Percentiles rank a stretch among this genome's conserved stretches.
Evolutionary conservation across 1,140 invertebrate genomes (phyloP).

Genomic region (Neodiprion pinetum): DNA sequence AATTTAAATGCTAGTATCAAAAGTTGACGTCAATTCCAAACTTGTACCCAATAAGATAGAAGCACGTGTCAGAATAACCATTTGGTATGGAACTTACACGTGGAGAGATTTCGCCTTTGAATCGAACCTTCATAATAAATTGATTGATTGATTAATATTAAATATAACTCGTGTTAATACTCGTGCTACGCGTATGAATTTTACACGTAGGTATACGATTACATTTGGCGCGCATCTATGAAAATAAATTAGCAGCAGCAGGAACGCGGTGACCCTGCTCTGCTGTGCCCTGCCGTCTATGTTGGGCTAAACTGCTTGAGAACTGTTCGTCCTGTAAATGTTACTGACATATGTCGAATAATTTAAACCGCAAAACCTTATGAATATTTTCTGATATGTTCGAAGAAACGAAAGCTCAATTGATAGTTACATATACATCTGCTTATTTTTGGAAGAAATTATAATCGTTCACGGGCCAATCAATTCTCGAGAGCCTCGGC

Average conservation of each 20-base stretch:
- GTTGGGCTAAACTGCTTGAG: slow-evolving; percentile 29
- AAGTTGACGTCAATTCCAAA: background rate
- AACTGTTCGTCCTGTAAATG: background rate
- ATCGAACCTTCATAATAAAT: background rate
- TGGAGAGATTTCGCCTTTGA: background rate
- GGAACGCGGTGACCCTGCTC: slow-evolving; percentile 33
- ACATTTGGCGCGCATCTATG: slow-evolving; percentile 32
- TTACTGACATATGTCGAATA: slow-evolving; percentile 21
- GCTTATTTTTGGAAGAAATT: background rate
- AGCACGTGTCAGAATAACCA: background rate
- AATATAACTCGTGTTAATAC: background rate
- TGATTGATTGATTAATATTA: background rate
- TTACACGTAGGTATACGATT: background rate
- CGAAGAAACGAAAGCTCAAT: background rate
- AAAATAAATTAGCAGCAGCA: slow-evolving; percentile 44
- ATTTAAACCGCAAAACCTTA: slow-evolving; percentile 24
- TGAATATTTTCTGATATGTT: background rate
- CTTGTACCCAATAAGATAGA: background rate
- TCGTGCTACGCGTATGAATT: background rate
- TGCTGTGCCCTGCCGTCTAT: background rate
- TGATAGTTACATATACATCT: too few species aligned
- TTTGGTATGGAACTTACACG: background rate
- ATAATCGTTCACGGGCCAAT: background rate
- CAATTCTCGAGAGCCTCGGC: background rate
- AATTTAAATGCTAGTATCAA: background rate